Base-by-base conservation (phyloP, 2,797 vertebrate species). In the Myoxocephalus aenaeus region DNA sequence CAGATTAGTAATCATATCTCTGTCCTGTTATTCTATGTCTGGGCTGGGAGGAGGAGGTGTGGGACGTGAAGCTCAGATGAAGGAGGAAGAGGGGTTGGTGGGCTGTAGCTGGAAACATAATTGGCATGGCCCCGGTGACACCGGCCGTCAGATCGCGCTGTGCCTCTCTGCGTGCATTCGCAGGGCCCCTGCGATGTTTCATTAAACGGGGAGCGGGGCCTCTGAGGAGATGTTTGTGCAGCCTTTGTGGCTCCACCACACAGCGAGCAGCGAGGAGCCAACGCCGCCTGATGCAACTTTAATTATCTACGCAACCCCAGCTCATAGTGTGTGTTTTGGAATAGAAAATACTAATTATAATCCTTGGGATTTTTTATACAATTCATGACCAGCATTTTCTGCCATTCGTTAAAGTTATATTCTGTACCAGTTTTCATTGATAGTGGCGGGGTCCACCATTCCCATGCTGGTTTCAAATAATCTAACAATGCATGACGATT, bases 1-100 rank as follows among this genome's bases (percentile, higher is more conserved):
- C 73, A 86, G 92, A 93, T 93, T 91, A 89, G 90, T 92, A 92
- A 91, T 92, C 90, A 89, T 93, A 93, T 92, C 89, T 92, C 85
- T 88, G 89, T 86, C 75, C 83, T 92, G 93, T 93, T 94, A 90
- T 94, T 93, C 83, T 92, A 89, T 86, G 90, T 92, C 90, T 90
- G 75, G 77, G 66, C 69, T 38, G 63, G 53, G 87, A 63, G 80
- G 73, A 77, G 77, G 81, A 44, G 61, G 79, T 44, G 78, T 29
- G 73, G 66, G 66, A 32, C 27, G n/a, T 61, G 54, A 18, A 29
- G 57, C 68, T 34, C 15, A 74, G 79, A 85, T 86, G 80, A 83
- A 85, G 80, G 81, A 53, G 85, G 59, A 66, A 65, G 81, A 75
- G 78, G 79, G 83, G 56, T 75, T 64, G 71, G 84, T 77, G 84